Evolutionary conservation across 1,140 invertebrate species (phyloP).

Genomic region (Popillia japonica): DNA sequence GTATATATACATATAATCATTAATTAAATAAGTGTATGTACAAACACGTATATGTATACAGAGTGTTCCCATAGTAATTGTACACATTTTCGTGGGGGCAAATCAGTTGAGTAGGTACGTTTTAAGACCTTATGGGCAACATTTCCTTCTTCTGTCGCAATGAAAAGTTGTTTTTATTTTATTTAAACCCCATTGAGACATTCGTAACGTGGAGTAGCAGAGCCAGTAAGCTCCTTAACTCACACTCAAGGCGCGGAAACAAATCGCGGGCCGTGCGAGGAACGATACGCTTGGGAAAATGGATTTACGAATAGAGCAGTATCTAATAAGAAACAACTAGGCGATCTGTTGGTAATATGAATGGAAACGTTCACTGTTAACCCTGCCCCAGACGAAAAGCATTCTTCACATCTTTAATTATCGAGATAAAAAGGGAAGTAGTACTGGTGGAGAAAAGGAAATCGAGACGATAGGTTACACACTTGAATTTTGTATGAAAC

Average conservation of each 20-base stretch:
- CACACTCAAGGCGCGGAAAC: neutral
- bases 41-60: too few species aligned
- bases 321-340: conserved; percentile 11
- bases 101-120: too few species aligned
- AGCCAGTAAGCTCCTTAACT: neutral
- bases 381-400: neutral
- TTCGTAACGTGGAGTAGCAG: neutral
- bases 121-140: neutral
- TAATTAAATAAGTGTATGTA: conserved; percentile 53
- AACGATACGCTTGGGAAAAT: conserved; percentile 9
- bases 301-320: neutral
- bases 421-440: conserved; percentile 28
- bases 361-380: neutral
- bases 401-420: neutral
- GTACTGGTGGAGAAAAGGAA: conserved; percentile 34
- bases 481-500: conserved; percentile 6
- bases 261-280: neutral
- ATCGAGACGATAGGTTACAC: conserved; percentile 14
- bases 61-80: too few species aligned
- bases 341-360: neutral
- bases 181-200: conserved; percentile 5
- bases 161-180: conserved; percentile 12
- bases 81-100: too few species aligned
- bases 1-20: conserved; percentile 47
- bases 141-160: conserved; percentile 1